phyloP scores from a whole-genome alignment of 2,888 invertebrate genomes.

The Meghimatium bilineatum region DNA sequence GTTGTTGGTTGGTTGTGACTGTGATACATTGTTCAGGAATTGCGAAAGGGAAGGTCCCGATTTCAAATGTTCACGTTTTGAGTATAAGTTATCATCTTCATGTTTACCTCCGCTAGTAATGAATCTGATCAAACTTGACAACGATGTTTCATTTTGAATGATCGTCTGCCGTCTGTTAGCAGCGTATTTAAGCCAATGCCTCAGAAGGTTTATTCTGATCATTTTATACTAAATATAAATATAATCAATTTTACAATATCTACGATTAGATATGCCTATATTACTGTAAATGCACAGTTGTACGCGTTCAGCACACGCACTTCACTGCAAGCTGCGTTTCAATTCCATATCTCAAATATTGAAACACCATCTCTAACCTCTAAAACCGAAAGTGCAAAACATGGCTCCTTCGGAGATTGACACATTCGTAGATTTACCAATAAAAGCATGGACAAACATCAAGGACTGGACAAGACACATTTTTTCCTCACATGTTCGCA shows the following conservation, averaged over 20 bases:
- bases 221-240: not conserved
- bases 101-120: not conserved
- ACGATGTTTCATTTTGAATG: not conserved
- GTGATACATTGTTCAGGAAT: slow-evolving; percentile 14
- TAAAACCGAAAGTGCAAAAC: not conserved
- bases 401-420: not conserved
- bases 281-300: not conserved
- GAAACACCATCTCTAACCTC: not conserved
- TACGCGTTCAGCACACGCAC: not conserved
- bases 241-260: not conserved
- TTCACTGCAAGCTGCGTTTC: not conserved
- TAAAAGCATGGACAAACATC: too few species aligned
- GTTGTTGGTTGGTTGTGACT: not conserved
- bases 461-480: too few species aligned
- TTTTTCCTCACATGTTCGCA: too few species aligned
- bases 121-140: not conserved
- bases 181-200: not conserved
- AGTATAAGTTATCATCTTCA: not conserved
- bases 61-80: not conserved
- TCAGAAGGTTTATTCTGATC: not conserved
- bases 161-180: not conserved
- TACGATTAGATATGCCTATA: not conserved
- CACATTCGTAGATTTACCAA: not conserved
- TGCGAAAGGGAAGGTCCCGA: slow-evolving; percentile 25
- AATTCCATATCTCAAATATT: not conserved